These are phyloP conservation scores for Brachionus angularis DNA, from an alignment of 1,140 invertebrate genomes.

Conservation along the genomic window DNA sequence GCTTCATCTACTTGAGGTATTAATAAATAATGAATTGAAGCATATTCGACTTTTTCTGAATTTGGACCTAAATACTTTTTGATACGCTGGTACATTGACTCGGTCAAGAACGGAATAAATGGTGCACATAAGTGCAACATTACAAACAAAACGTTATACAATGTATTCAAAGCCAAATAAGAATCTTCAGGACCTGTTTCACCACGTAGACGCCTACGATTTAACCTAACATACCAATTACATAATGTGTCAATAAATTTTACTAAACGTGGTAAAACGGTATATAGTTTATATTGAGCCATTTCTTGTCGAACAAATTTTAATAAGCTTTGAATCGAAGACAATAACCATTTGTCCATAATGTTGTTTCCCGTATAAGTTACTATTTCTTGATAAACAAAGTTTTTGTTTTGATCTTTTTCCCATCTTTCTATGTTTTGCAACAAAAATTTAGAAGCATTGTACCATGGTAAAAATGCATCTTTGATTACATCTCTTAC, in stretches of 20 bases:
- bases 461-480: constrained; percentile 97
- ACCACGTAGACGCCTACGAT: constrained; percentile 67
- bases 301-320: constrained; percentile 86
- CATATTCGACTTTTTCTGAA: constrained; percentile 1
- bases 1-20: constrained; percentile 68
- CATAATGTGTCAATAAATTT: constrained; percentile 96
- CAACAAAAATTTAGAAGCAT: constrained; percentile 90
- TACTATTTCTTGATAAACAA: constrained; percentile 12
- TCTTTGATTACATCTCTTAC: constrained; percentile 93
- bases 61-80: constrained; percentile 54
- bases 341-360: constrained; percentile 96
- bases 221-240: constrained; percentile 98
- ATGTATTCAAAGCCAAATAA: constrained; percentile 39
- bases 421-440: constrained; percentile 82
- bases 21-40: constrained; percentile 81
- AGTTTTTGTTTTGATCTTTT: constrained; percentile 60
- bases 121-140: constrained; percentile 65
- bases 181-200: constrained; percentile 34
- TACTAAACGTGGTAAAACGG: constrained; percentile 83
- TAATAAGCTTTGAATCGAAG: constrained; percentile 86
- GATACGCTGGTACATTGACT: constrained; percentile 88
- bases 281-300: constrained; percentile 83
- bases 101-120: constrained; percentile 93
- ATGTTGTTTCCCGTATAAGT: constrained; percentile 65
- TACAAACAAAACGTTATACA: constrained; percentile 26